phyloP scores from a whole-genome alignment of 2,888 invertebrate species.

The Dendrolimus houi region DNA sequence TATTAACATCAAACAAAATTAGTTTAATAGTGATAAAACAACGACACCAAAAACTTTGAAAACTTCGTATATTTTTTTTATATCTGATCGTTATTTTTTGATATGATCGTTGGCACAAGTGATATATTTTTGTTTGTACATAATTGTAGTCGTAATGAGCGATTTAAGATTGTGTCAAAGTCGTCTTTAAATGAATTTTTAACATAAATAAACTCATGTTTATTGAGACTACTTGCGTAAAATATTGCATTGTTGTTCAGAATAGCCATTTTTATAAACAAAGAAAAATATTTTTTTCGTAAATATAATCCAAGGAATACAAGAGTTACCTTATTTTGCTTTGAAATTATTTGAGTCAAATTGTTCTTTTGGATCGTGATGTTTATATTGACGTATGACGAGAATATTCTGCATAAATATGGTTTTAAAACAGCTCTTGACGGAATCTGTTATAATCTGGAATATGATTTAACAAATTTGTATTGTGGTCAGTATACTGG shows the following conservation, averaged over 20 bases:
- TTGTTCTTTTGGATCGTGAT: too few relatives aligned
- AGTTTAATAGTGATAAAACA: constrained; percentile 44
- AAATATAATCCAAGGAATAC: background rate
- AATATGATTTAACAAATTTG: too few relatives aligned
- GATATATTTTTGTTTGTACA: constrained; percentile 1
- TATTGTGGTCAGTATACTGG: too few relatives aligned
- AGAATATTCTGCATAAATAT: too few relatives aligned
- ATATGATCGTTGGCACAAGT: background rate
- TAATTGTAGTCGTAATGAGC: background rate
- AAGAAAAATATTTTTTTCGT: background rate
- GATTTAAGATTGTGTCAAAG: background rate
- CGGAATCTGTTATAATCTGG: too few relatives aligned
- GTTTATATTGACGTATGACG: too few relatives aligned
- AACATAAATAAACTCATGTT: background rate
- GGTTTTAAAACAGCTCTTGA: too few relatives aligned
- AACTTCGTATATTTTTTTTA: background rate
- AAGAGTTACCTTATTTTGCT: too few relatives aligned
- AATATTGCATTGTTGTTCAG: background rate
- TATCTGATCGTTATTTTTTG: background rate
- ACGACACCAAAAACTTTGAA: constrained; percentile 51
- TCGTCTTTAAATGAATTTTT: background rate
- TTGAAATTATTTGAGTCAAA: too few relatives aligned
- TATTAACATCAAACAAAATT: constrained; percentile 38
- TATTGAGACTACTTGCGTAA: background rate
- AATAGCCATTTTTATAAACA: constrained; percentile 4